Conservation (phyloP, 2,113 vertebrate species). For the Meriones unguiculatus region DNA sequence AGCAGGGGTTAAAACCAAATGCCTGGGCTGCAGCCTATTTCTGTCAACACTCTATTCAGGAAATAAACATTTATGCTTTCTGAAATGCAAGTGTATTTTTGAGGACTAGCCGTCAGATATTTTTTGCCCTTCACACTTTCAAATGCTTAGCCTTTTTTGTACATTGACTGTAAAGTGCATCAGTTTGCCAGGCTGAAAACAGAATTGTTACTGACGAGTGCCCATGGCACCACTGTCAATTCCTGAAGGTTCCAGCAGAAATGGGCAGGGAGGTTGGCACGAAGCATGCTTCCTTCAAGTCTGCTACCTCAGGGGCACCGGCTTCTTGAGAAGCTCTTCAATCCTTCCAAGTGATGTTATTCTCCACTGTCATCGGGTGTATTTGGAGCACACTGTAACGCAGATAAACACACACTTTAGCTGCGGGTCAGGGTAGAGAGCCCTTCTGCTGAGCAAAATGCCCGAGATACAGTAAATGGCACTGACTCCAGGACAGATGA, state of each 20-base stretch:
- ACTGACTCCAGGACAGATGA: slow-evolving; percentile 72
- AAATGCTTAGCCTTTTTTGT: slow-evolving; percentile 92
- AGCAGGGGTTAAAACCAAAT: slow-evolving; percentile 91
- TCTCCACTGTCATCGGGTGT: slow-evolving; percentile 83
- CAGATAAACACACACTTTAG: slow-evolving; percentile 85
- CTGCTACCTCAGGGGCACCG: slow-evolving; percentile 86
- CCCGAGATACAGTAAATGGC: slow-evolving; percentile 79
- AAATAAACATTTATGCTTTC: slow-evolving; percentile 91
- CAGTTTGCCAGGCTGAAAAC: slow-evolving; percentile 83
- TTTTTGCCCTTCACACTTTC: slow-evolving; percentile 93
- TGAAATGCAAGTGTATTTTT: slow-evolving; percentile 92
- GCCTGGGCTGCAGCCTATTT: slow-evolving; percentile 90
- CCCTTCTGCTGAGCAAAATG: slow-evolving; percentile 72
- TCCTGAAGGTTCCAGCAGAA: slow-evolving; percentile 77
- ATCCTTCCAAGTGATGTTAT: slow-evolving; percentile 79
- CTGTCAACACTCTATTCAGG: slow-evolving; percentile 89
- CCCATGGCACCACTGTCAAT: slow-evolving; percentile 85
- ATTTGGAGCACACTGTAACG: slow-evolving; percentile 72
- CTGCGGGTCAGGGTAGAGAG: slow-evolving; percentile 82
- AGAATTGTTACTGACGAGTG: slow-evolving; percentile 84
- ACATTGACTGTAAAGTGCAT: slow-evolving; percentile 90
- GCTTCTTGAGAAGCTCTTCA: slow-evolving; percentile 85
- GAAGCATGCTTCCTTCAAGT: slow-evolving; percentile 85
- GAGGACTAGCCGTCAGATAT: slow-evolving; percentile 91
- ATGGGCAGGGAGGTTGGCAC: slow-evolving; percentile 85